phyloP scores from a whole-genome alignment of 2,797 vertebrate species.

The Myripristis jacobus region DNA sequence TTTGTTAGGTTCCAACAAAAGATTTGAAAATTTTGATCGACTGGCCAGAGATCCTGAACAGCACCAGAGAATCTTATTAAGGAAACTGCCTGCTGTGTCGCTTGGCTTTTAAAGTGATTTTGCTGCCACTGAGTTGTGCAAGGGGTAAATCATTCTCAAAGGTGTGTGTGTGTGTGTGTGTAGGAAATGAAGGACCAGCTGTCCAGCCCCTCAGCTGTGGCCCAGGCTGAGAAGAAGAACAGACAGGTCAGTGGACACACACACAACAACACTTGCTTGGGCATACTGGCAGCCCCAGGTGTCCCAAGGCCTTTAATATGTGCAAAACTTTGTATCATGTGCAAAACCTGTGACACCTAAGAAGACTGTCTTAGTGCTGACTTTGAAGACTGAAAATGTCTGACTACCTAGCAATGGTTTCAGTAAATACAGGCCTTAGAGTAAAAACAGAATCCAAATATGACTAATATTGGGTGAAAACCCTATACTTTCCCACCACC shows the following conservation, averaged over 20 bases:
- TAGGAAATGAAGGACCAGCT: slow-evolving; percentile 90
- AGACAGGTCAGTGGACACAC: slow-evolving; percentile 79
- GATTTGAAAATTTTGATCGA: slow-evolving; percentile 23
- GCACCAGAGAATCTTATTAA: slow-evolving; percentile 17
- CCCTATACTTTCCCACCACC: too few species aligned
- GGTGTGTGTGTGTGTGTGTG: slow-evolving; percentile 39
- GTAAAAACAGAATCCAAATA: too few species aligned
- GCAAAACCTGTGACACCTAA: too few species aligned
- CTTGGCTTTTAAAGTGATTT: too few species aligned
- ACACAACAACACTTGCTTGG: background rate
- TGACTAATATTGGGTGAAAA: too few species aligned
- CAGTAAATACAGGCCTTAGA: too few species aligned
- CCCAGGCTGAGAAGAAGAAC: slow-evolving; percentile 86
- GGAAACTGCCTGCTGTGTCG: background rate
- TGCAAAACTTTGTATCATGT: too few species aligned
- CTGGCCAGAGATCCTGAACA: background rate
- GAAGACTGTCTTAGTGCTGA: too few species aligned
- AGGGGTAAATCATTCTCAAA: background rate
- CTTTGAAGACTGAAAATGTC: too few species aligned
- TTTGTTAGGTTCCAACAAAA: slow-evolving; percentile 27
- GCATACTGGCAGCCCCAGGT: background rate
- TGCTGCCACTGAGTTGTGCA: background rate
- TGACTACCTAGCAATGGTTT: too few species aligned
- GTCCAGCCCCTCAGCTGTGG: slow-evolving; percentile 83
- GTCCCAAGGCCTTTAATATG: too few species aligned